Conservation (phyloP, 2,113 vertebrate species). For the Podilymbus podiceps region DNA sequence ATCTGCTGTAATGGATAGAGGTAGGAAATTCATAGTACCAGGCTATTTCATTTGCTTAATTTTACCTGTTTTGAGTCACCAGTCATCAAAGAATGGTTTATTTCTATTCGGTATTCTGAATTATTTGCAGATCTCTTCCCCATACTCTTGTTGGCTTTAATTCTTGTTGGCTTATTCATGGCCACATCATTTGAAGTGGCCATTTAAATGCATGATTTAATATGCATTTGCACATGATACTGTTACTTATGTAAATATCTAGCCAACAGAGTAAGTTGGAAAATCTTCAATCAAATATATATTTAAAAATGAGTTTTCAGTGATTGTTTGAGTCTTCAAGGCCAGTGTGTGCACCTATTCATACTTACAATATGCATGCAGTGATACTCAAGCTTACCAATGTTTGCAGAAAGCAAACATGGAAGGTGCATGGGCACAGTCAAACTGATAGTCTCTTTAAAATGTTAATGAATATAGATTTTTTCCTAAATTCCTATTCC, state of each 20-base stretch:
- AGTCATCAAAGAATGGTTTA: neutral
- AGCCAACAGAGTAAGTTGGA: neutral
- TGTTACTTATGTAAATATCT: constrained; percentile 27
- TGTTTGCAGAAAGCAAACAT: constrained; percentile 51
- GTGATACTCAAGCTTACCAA: neutral
- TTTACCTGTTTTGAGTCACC: neutral
- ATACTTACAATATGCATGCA: neutral
- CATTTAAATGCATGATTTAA: neutral
- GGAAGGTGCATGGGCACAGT: neutral
- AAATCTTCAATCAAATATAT: constrained; percentile 4
- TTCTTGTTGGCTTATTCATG: neutral
- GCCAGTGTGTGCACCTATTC: neutral
- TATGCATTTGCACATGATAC: neutral
- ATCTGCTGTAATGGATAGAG: neutral
- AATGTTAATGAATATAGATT: constrained; percentile 58
- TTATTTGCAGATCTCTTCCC: neutral
- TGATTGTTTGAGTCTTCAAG: neutral
- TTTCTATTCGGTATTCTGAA: neutral
- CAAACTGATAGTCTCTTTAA: constrained; percentile 16
- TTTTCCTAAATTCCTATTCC: neutral
- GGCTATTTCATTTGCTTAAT: neutral
- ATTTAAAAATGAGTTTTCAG: constrained; percentile 18
- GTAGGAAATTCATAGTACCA: neutral
- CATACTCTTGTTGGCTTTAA: neutral
- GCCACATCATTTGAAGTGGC: neutral